Evolutionary conservation across 2,888 invertebrate genomes (phyloP).

Genomic region (Aspidiotus destructor): DNA sequence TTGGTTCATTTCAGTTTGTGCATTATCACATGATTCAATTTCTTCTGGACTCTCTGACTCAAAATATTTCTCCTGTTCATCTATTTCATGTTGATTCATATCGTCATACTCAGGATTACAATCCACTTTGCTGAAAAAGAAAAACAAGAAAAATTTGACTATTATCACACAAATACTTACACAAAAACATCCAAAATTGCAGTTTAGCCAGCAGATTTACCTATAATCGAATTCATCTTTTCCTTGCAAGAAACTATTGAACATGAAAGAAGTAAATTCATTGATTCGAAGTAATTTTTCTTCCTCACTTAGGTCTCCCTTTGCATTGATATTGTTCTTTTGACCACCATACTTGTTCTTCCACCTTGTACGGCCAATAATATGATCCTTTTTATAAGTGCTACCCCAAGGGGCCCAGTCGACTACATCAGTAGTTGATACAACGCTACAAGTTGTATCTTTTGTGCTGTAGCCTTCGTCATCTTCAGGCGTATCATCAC

Average conservation of each 20-base stretch:
- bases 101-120: slow-evolving; percentile 70
- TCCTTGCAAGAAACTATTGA: slow-evolving; percentile 71
- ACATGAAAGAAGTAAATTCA: slow-evolving; percentile 79
- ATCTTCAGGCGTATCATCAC: slow-evolving; percentile 41
- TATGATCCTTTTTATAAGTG: slow-evolving; percentile 27
- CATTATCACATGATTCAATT: slow-evolving; percentile 30
- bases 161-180: background rate
- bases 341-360: slow-evolving; percentile 29
- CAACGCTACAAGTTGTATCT: slow-evolving; percentile 43
- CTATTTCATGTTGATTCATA: slow-evolving; percentile 59
- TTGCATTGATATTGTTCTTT: slow-evolving; percentile 20
- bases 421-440: slow-evolving; percentile 44
- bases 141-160: slow-evolving; percentile 31
- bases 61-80: slow-evolving; percentile 85
- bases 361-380: slow-evolving; percentile 33
- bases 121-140: slow-evolving; percentile 55
- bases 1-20: slow-evolving; percentile 35
- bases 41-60: slow-evolving; percentile 66
- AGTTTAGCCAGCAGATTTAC: slow-evolving; percentile 39
- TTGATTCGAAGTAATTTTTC: slow-evolving; percentile 54
- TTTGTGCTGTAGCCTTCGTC: slow-evolving; percentile 39
- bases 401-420: slow-evolving; percentile 28
- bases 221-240: slow-evolving; percentile 72
- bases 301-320: slow-evolving; percentile 39
- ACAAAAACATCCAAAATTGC: background rate